These are phyloP conservation scores for Sebastes steindachneri DNA, from an alignment of 2,797 vertebrate species.

Conservation along the genomic window DNA sequence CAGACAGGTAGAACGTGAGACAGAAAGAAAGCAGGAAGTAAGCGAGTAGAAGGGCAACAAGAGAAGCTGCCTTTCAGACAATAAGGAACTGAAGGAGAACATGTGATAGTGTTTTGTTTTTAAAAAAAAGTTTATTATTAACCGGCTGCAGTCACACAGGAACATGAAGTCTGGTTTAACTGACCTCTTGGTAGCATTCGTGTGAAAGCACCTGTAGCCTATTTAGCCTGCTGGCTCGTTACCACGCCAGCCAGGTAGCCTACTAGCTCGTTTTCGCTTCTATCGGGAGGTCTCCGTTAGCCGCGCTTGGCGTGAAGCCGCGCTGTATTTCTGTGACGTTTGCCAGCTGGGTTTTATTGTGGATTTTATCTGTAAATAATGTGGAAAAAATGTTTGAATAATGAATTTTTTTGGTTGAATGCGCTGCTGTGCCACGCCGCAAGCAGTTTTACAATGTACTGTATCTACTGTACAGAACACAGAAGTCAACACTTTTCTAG, in stretches of 20 bases:
- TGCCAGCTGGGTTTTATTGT: constrained; percentile 84
- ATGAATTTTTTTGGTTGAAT: constrained; percentile 76
- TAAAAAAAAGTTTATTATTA: background rate
- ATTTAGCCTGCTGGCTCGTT: constrained; percentile 24
- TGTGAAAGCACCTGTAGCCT: constrained; percentile 44
- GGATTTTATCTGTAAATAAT: constrained; percentile 87
- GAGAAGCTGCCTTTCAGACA: constrained; percentile 8
- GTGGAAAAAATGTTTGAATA: constrained; percentile 77
- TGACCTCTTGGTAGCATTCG: constrained; percentile 55
- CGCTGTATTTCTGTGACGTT: constrained; percentile 92
- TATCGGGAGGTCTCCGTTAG: constrained; percentile 50
- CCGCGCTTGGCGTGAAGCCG: constrained; percentile 87
- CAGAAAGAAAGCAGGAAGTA: background rate
- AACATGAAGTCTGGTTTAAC: constrained; percentile 28
- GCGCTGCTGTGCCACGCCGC: constrained; percentile 91
- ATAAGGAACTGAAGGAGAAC: background rate
- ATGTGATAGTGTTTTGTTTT: background rate
- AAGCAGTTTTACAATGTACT: constrained; percentile 95
- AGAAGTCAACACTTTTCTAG: constrained; percentile 92
- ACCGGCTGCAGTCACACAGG: constrained; percentile 14
- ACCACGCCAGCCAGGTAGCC: constrained; percentile 13
- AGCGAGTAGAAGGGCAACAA: background rate
- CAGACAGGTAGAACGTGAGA: background rate
- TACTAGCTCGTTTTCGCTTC: constrained; percentile 19
- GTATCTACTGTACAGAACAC: constrained; percentile 98